Percentiles rank a stretch among this genome's conserved stretches.
These are phyloP conservation scores for Branchinecta lindahli DNA, from an alignment of 1,140 invertebrate species.

Conservation along the genomic window DNA sequence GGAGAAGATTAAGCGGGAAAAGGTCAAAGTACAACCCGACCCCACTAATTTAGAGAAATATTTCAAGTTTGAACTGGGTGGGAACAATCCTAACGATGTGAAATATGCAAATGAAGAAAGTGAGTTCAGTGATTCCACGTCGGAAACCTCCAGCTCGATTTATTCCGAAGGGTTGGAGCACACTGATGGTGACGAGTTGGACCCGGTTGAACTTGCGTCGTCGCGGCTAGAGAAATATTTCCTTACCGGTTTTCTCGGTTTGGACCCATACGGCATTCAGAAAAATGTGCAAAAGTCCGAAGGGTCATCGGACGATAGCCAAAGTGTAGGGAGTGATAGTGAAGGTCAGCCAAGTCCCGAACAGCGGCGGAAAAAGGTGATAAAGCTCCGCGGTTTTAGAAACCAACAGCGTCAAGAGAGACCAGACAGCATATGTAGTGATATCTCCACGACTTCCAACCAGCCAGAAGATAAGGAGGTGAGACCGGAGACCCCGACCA, in stretches of 20 bases:
- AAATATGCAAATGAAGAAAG: conserved; percentile 30
- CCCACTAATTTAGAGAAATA: conserved; percentile 77
- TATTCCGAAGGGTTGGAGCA: conserved; percentile 66
- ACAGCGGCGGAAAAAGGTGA: conserved; percentile 57
- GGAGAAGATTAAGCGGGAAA: conserved; percentile 20
- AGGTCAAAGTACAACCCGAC: conserved; percentile 22
- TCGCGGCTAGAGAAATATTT: conserved; percentile 81
- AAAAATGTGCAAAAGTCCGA: conserved; percentile 10
- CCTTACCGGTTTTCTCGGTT: conserved; percentile 64
- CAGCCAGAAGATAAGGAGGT: conserved; percentile 12
- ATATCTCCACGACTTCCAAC: not conserved
- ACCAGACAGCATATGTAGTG: conserved; percentile 20
- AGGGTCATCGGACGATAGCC: conserved; percentile 49
- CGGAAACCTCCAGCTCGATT: conserved; percentile 65
- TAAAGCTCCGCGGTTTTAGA: conserved; percentile 47
- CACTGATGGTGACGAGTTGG: conserved; percentile 37
- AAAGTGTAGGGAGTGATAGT: conserved; percentile 64
- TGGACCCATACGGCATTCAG: conserved; percentile 33
- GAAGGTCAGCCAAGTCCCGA: conserved; percentile 70
- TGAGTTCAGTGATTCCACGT: conserved; percentile 46
- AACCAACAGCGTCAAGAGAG: not conserved
- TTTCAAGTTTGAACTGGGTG: conserved; percentile 65
- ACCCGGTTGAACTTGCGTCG: conserved; percentile 56
- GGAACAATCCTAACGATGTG: conserved; percentile 20
- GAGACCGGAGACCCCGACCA: conserved; percentile 15